phyloP scores from a whole-genome alignment of 2,113 vertebrate genomes.

The Pseudopodoces humilis region DNA sequence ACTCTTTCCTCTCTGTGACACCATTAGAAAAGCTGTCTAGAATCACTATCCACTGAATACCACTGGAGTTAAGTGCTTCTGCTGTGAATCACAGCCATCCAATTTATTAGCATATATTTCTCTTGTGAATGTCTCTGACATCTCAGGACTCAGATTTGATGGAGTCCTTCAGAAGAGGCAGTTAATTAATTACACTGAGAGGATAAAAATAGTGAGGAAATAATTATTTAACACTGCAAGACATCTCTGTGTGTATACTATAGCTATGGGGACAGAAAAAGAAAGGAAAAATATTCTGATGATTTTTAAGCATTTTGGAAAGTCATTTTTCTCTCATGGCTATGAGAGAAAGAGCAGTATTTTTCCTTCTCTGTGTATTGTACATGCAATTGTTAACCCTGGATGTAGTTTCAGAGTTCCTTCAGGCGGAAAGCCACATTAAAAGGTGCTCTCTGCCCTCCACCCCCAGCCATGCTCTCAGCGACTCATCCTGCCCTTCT shows the following conservation, averaged over 20 bases:
- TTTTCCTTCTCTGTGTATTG: background rate
- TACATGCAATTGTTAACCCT: background rate
- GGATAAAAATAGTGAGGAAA: background rate
- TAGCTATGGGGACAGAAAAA: background rate
- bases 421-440: background rate
- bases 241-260: background rate
- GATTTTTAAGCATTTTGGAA: background rate
- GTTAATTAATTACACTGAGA: background rate
- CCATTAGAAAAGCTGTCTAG: background rate
- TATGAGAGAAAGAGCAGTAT: background rate
- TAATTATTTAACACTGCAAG: background rate
- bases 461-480: rapidly evolving
- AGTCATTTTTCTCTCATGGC: background rate
- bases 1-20: background rate
- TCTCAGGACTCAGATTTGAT: background rate
- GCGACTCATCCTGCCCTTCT: background rate
- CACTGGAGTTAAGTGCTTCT: background rate
- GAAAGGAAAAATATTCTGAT: background rate
- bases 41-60: background rate
- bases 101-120: background rate
- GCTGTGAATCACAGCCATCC: background rate
- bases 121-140: background rate
- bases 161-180: background rate
- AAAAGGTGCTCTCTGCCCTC: background rate
- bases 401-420: background rate